Evolutionary conservation across 2,888 invertebrate genomes (phyloP), one percentile per base, ranked within the genome.

Genomic region (Drosophila anomelani): DNA sequence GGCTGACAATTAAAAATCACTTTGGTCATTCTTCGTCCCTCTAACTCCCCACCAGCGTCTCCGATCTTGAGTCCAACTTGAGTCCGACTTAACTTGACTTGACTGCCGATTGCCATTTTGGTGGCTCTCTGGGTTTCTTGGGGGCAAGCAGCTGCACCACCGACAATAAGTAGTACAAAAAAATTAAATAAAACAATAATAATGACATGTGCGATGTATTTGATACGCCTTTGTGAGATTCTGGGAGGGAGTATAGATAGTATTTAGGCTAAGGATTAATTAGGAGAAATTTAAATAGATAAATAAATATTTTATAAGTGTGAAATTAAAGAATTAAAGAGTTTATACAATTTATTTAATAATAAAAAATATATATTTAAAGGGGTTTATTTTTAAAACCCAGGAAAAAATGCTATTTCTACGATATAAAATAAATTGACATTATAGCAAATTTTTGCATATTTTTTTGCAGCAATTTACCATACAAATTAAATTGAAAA

Each of bases 1-100:
- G 76, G 87, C 85, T 87, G 87, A 85, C 85, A 88, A 85, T 85
- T 85, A 85, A 85, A 85, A 84, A 85, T 82, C 87, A 89, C 87
- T 73, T 72, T 72, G 64, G 74, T 75, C 67, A 46, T 62, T 55
- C 56, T 75, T 55, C 60, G 34, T 0, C 20, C 43, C 43, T 0
- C 46, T 47, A 59, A 54, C 54, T 69, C 51, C 20, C 32, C 29
- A 12, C 38, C 26, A 3, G 3, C 26, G 36, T n/a, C 32, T 23
- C 32, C 29, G n/a, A 13, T 34, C 39, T 56, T 43, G 17, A 23
- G 36, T 13, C 17, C 55, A 66, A 54, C 64, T 73, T 63, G 57
- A 63, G 39, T 51, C 59, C 26, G 55, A 59, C 58, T 58, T 55
- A 23, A 69, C 70, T 71, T 54, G 70, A 62, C 75, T 61, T 68